phyloP scores from a whole-genome alignment of 2,113 vertebrate species.

The Nipponia nippon region DNA sequence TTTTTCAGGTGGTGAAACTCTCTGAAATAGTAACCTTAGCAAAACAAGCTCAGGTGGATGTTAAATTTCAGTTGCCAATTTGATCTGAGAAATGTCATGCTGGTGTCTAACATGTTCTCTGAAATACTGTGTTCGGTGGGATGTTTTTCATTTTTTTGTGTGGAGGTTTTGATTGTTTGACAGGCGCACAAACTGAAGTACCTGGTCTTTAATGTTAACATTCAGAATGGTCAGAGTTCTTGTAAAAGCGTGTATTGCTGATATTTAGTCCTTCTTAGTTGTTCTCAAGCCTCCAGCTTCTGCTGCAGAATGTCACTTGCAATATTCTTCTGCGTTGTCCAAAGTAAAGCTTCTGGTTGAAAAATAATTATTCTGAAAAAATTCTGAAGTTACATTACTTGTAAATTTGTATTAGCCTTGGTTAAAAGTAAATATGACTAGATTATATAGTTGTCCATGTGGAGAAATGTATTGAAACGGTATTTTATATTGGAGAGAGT shows the following conservation, averaged over 20 bases:
- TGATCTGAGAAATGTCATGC: slow-evolving; percentile 63
- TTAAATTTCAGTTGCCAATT: slow-evolving; percentile 97
- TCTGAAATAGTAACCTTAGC: slow-evolving; percentile 95
- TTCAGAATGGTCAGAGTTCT: slow-evolving; percentile 45
- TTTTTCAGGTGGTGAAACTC: slow-evolving; percentile 91
- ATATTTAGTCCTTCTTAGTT: slow-evolving; percentile 32
- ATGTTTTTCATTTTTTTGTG: slow-evolving; percentile 34
- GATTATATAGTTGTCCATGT: slow-evolving; percentile 1
- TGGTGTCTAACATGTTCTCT: slow-evolving; percentile 38
- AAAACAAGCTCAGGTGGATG: slow-evolving; percentile 94
- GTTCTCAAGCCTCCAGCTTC: slow-evolving; percentile 56
- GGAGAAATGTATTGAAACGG: slow-evolving; percentile 57
- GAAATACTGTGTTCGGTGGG: slow-evolving; percentile 72
- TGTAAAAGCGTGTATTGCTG: slow-evolving; percentile 43
- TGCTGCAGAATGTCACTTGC: slow-evolving; percentile 58
- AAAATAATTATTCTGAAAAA: slow-evolving; percentile 63
- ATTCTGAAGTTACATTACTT: slow-evolving; percentile 63
- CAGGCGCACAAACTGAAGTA: slow-evolving; percentile 43
- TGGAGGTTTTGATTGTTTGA: slow-evolving; percentile 52
- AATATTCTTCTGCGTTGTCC: slow-evolving; percentile 48
- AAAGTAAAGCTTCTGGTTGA: slow-evolving; percentile 53
- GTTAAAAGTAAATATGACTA: slow-evolving; percentile 49
- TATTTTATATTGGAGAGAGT: slow-evolving; percentile 66
- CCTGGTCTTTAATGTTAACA: slow-evolving; percentile 57
- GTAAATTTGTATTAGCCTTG: slow-evolving; percentile 60